These are phyloP conservation scores for Agapornis canus DNA, from an alignment of 2,797 vertebrate species.

Conservation along the genomic window DNA sequence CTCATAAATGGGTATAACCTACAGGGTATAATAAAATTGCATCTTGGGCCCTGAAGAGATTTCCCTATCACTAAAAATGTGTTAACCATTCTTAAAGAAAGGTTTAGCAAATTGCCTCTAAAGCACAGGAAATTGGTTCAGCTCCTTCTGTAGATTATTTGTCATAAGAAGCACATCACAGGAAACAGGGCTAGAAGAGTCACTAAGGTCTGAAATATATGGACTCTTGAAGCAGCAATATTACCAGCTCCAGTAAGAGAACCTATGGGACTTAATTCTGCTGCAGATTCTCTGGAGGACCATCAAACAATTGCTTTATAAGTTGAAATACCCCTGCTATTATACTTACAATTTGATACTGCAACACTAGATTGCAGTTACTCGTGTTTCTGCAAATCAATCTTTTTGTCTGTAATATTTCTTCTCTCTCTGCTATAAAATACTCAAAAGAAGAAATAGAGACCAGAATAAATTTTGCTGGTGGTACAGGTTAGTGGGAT, in stretches of 20 bases:
- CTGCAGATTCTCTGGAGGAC: not conserved
- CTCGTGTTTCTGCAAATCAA: not conserved
- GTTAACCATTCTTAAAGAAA: not conserved
- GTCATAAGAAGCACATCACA: not conserved
- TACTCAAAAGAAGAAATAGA: not conserved
- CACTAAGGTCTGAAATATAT: not conserved
- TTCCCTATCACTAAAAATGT: conserved; percentile 25
- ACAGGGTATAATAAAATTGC: conserved; percentile 9
- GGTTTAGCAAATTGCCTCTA: conserved; percentile 23
- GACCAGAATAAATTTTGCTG: not conserved
- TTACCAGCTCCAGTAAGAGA: not conserved
- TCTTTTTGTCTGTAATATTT: not conserved
- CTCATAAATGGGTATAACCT: not conserved
- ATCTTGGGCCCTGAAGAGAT: conserved; percentile 9
- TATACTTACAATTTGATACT: not conserved
- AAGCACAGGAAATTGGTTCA: conserved; percentile 38
- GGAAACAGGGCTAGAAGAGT: not conserved
- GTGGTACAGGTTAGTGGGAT: not conserved
- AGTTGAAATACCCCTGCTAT: conserved; percentile 3
- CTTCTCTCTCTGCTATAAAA: not conserved
- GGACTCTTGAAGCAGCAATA: not conserved
- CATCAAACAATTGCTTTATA: conserved; percentile 32
- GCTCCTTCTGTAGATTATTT: conserved; percentile 4
- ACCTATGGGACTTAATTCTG: conserved; percentile 6
- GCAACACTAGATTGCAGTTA: not conserved